phyloP scores from a whole-genome alignment of 64 coral and sea anemone species.

The Cladopsammia gracilis region DNA sequence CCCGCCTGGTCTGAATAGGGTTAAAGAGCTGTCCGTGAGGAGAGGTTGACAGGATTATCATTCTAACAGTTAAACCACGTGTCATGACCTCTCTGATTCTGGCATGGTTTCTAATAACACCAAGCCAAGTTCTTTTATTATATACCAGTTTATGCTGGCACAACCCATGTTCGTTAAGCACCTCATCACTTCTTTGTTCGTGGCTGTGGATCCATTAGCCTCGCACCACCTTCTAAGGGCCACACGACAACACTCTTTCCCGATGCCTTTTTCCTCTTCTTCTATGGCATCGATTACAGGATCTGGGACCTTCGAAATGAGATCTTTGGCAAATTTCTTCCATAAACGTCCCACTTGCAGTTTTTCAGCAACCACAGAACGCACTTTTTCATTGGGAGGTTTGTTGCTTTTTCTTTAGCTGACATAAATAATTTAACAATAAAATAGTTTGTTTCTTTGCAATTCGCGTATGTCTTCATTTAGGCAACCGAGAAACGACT shows the following conservation, averaged over 20 bases:
- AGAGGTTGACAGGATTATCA: too few species aligned
- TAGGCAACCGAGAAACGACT: too few species aligned
- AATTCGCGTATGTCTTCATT: too few species aligned
- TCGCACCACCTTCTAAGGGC: neutral
- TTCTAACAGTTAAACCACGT: too few species aligned
- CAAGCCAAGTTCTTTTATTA: slow-evolving; percentile 20
- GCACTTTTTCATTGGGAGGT: neutral
- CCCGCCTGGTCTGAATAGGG: too few species aligned
- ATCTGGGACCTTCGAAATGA: neutral
- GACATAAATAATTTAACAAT: neutral
- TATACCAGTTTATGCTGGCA: slow-evolving; percentile 12
- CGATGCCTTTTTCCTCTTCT: neutral
- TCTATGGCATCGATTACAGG: neutral
- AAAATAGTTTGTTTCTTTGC: too few species aligned
- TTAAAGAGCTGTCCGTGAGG: too few species aligned
- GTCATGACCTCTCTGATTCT: neutral
- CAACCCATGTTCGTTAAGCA: slow-evolving; percentile 30
- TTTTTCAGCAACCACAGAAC: slow-evolving; percentile 22
- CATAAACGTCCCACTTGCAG: neutral
- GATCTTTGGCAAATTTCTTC: neutral
- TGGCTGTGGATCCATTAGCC: neutral
- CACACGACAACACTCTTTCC: neutral
- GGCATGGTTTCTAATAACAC: neutral
- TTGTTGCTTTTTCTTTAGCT: neutral
- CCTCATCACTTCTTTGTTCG: neutral